phyloP scores from a whole-genome alignment of 2,113 vertebrate genomes.

The Andinoacara biseriatus region DNA sequence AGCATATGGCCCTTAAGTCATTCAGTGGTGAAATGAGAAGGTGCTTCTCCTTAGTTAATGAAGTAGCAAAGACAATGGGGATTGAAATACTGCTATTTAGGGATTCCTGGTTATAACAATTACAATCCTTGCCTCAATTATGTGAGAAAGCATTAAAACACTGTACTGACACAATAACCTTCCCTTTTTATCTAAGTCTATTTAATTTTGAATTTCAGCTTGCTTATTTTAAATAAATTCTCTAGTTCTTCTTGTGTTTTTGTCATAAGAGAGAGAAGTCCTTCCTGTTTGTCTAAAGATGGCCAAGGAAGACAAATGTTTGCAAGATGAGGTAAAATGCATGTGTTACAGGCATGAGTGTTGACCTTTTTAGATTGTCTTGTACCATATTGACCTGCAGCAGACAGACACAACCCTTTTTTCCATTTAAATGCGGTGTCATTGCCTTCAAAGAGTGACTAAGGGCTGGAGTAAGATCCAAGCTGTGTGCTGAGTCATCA shows the following conservation, averaged over 20 bases:
- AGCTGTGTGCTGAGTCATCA: neutral
- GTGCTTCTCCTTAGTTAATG: conserved; percentile 22
- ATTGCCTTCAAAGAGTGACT: neutral
- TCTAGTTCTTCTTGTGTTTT: neutral
- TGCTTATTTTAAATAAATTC: neutral
- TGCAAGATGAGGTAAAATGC: neutral
- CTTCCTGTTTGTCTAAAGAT: neutral
- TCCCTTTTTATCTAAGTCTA: neutral
- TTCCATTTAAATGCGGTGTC: neutral
- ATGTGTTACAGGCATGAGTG: neutral
- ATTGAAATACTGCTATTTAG: neutral
- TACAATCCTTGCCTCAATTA: neutral
- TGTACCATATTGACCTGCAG: neutral
- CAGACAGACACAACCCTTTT: neutral
- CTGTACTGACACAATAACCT: neutral
- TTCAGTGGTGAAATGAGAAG: conserved; percentile 3
- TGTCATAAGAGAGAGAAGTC: neutral
- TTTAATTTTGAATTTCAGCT: neutral
- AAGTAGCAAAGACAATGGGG: conserved; percentile 15
- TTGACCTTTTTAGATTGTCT: fast-evolving
- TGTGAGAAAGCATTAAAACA: neutral
- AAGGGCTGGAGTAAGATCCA: neutral
- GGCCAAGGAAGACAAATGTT: neutral
- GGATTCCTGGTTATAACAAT: neutral
- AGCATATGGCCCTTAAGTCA: conserved; percentile 18